A percentile compares a stretch with the other conserved stretches of the same genome.
Evolutionary conservation across 2,113 vertebrate species (phyloP).

Genomic region (Carassius gibelio): DNA sequence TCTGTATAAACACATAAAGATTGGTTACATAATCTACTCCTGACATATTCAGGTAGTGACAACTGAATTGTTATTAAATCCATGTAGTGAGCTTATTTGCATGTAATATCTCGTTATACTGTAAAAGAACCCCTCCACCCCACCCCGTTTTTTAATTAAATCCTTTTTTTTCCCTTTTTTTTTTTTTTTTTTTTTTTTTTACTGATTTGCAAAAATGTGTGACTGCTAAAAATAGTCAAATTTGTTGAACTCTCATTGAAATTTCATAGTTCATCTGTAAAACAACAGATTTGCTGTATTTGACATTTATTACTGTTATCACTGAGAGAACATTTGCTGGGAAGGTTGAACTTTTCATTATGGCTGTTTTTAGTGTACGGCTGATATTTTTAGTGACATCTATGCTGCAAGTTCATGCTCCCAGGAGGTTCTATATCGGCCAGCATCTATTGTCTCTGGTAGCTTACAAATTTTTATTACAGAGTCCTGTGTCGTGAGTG

Average conservation of each 20-base stretch:
- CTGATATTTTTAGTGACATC: background rate
- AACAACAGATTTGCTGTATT: background rate
- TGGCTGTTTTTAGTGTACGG: background rate
- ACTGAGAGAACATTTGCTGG: background rate
- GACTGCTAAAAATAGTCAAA: background rate
- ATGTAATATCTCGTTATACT: background rate
- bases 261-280: background rate
- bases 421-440: background rate
- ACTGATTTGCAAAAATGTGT: background rate
- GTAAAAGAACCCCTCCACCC: background rate
- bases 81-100: background rate
- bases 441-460: conserved; percentile 14
- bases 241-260: background rate
- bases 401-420: background rate
- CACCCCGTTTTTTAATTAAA: no score
- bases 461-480: background rate
- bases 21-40: background rate
- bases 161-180: no score
- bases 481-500: background rate
- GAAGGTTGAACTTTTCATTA: background rate
- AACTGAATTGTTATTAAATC: background rate
- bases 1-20: background rate
- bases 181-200: background rate
- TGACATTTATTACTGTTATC: background rate
- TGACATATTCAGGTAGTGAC: background rate